Evolutionary conservation across 2,888 invertebrate genomes (phyloP), one percentile per base, ranked within the genome.

Genomic region (Caenorhabditis auriculariae): DNA sequence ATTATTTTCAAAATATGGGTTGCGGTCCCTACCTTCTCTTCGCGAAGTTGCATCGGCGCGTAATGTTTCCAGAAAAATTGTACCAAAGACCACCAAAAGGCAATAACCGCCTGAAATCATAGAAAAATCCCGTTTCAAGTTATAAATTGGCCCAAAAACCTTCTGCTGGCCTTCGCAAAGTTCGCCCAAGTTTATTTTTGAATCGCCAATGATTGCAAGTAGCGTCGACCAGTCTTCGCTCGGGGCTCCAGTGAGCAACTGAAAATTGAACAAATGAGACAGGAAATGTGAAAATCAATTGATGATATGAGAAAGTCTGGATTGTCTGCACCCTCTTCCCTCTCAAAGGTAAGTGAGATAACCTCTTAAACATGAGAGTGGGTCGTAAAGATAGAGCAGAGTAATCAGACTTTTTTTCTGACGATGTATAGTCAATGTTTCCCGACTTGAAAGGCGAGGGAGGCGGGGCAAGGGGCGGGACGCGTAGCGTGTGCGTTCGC

Each of bases 191-290:
- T 59, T 70, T 12, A 65, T 71, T 50, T 62, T 75, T 44, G 63
- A 54, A 56, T 61, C 75, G 5, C 65, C 61, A 24, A 78, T 46
- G 6, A 65, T 59, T 23, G 61, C 65, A 23, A 78, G 59, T 43
- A 75, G 60, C 23, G 65, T 59, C 27, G 66, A 65, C 57, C 71
- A 66, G 49, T 77, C 77, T 28, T 75, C 75, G 7, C 52, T 42
- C 5, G 66, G 60, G 50, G 61, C 65, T 12, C 75, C 74, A 4
- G 66, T 53, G 12, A 69, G 43, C 7, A 55, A 32, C 60, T 66
- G 55, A 39, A 46, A 42, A 38, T 3, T n/a, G n/a, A n/a, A n/a
- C n/a, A n/a, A n/a, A n/a, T n/a, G n/a, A n/a, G n/a, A n/a, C n/a
- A n/a, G n/a, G n/a, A n/a, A n/a, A n/a, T n/a, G n/a, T n/a, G n/a